Evolutionary conservation across 2,797 vertebrate species (phyloP).

Genomic region (Bucorvus abyssinicus): DNA sequence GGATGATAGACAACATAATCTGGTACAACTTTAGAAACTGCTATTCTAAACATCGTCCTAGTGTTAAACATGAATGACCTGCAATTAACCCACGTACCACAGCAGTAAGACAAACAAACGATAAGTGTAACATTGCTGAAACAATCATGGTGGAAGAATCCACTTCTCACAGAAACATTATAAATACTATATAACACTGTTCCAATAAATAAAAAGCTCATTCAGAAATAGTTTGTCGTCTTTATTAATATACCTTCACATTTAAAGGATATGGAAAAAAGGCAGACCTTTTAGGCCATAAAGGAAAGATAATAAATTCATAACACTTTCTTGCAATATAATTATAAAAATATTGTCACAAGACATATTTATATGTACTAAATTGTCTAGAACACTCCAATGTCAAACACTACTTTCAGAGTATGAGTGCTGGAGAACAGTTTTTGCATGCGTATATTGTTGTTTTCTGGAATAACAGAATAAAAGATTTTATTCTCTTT

Average conservation of each 20-base stretch:
- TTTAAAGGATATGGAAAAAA: background rate
- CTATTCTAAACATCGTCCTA: slow-evolving; percentile 8
- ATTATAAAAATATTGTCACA: background rate
- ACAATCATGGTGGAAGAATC: slow-evolving; percentile 23
- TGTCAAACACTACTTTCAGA: background rate
- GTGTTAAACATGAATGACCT: background rate
- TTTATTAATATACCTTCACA: background rate
- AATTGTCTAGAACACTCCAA: background rate
- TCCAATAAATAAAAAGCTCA: slow-evolving; percentile 16
- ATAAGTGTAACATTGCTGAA: slow-evolving; percentile 10
- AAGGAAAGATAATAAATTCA: background rate
- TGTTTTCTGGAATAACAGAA: background rate
- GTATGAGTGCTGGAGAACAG: background rate
- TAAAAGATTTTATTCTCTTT: background rate
- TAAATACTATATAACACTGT: slow-evolving; percentile 26
- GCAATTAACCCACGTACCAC: slow-evolving; percentile 16
- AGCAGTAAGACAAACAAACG: slow-evolving; percentile 34
- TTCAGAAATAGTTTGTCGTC: background rate
- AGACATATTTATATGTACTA: background rate
- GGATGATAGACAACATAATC: slow-evolving; percentile 5
- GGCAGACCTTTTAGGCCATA: background rate
- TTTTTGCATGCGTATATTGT: background rate
- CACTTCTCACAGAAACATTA: slow-evolving; percentile 22
- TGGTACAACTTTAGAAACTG: slow-evolving; percentile 20
- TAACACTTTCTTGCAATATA: background rate